Evolutionary conservation across 2,113 vertebrate species (phyloP), one percentile per base, ranked within the genome.

Genomic region (Psittacara wagleri): DNA sequence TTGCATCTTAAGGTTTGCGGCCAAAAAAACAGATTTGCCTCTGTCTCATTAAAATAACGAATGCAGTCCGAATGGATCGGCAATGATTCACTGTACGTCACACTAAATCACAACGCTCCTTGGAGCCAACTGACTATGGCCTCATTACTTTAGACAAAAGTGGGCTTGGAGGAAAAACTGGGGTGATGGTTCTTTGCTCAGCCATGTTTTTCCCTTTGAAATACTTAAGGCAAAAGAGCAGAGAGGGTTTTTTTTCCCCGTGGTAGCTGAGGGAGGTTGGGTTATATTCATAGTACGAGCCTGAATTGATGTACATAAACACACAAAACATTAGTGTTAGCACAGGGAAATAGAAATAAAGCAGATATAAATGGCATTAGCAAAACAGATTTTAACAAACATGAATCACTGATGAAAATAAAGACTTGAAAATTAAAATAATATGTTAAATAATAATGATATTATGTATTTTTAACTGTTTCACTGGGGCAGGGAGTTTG

Each of bases 91-190:
- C 98, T 97, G 98, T 97, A 98, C 79, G 98, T 98, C 98, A 97
- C 97, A 98, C 97, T 39, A 89, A 98, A 98, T 99, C 98, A 98
- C 98, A 96, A 96, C 96, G 96, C 97, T 98, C 92, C 66, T 95
- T 92, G 88, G 98, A 98, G 90, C 97, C 98, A 95, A 98, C 97
- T 98, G 98, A 98, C 98, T 97, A 97, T 97, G 97, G 96, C 88
- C 96, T 99, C 98, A 98, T 98, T 95, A 95, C 97, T 98, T 98
- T 95, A 96, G 98, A 99, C 98, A 98, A 98, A 98, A 97, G 92
- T 94, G 97, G 97, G 97, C 98, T 98, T 83, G 95, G 96, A 98
- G 98, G 98, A 97, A 97, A 79, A 97, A 80, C 61, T 68, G 76
- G 88, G 95, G 95, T 96, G 97, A 98, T 98, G 97, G 94, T 96